Base-by-base conservation (phyloP, 2,888 invertebrate genomes). In the Rotaria macrura region DNA sequence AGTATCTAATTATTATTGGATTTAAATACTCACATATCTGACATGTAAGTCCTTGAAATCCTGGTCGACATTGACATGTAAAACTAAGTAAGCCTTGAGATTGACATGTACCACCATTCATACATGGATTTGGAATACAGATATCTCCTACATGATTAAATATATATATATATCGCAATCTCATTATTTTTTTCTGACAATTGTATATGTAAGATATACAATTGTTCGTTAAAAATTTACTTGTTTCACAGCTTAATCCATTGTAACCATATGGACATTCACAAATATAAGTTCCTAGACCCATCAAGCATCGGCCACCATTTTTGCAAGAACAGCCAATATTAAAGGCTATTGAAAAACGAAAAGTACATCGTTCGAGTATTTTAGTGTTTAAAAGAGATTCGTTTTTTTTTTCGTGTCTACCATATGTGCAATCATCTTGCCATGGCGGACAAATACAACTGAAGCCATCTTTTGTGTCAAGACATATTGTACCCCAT, bases 111-210 rank as follows among this genome's bases (percentile, higher is more conserved):
- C 86, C 86, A 10, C 85, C 85, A 47, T 86, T 86, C n/a, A 79
- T 85, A 43, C 86, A 86, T n/a, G 86, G 86, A 65, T 86, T 86
- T n/a, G 86, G 86, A 25, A 84, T 83, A 83, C 86, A 86, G 2
- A 86, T 83, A 86, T 86, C 86, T 83, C 86, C 86, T 86, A 52
- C 3, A 23, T 52, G 4, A 52, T 23, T 23, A 52, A 47, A 12
- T 14, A 47, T 47, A 47, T 47, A 14, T 1, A n/a, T n/a, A n/a
- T n/a, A n/a, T n/a, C n/a, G n/a, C n/a, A n/a, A n/a, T n/a, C n/a
- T n/a, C n/a, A n/a, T n/a, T n/a, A n/a, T n/a, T n/a, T n/a, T n/a
- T n/a, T n/a, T n/a, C n/a, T n/a, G n/a, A n/a, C n/a, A n/a, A n/a
- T n/a, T n/a, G n/a, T n/a, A n/a, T n/a, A n/a, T n/a, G n/a, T n/a